Base-by-base conservation (phyloP, 1,140 invertebrate species). In the Lepidurus couesii region DNA sequence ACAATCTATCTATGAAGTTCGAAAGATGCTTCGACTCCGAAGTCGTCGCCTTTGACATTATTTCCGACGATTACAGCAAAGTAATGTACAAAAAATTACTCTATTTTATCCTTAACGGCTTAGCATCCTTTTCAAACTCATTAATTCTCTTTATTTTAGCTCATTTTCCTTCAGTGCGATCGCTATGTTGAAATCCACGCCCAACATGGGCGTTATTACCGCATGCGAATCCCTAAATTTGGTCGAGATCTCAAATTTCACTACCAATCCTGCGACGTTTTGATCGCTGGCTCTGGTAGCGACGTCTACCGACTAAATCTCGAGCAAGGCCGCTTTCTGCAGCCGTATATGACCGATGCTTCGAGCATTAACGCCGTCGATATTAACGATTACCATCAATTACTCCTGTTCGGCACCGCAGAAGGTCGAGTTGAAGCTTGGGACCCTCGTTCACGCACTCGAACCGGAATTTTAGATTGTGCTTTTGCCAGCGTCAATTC, bases 21-120 rank as follows among this genome's bases (percentile, higher is more conserved):
- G 97, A 99, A 86, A 89, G 98, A 82, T 98, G 98, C 84, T 92
- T 99, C 82, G 98, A 99, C 88, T 92, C 95, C 3, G 97, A 99
- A 89, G 94, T 95, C 44, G 89, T 95, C 26, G 90, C 91, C 74
- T 95, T 96, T 88, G 90, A 95, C 86, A 88, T 93, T 81, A 87
- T 97, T 42, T 94, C 93, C 82, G 93, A 96, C 83, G 95, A 97
- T 85, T 97, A 95, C 83, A 91, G 90, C 82, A 95, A 96, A 86
- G 93, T 94, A 87, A 86, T 80, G 82, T n/a, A 21, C 42, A 1
- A 16, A 79, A 76, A 73, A 73, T 26, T 4, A 47, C 9, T n/a
- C 42, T 9, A 44, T n/a, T 11, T 7, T 73, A 11, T 16, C 8
- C 10, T 11, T 73, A 44, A 42, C 34, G 44, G 42, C 53, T 5